Evolutionary conservation across 2,888 invertebrate species (phyloP).

Genomic region (Amphimallon solstitiale): DNA sequence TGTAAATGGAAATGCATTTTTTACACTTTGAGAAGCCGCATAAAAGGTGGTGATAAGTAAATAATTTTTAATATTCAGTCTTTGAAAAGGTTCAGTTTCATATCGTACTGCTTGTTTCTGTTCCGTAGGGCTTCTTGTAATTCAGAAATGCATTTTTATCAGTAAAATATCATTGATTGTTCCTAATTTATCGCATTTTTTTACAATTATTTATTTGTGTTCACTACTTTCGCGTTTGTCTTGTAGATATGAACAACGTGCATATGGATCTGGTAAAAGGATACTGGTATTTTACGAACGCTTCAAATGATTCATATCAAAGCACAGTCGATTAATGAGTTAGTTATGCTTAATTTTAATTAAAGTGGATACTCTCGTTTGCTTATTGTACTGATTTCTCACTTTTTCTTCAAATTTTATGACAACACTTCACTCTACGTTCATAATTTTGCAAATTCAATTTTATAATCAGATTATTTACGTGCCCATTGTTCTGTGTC

Average conservation of each 20-base stretch:
- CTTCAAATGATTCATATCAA: too few species aligned
- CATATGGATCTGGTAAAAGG: slow-evolving; percentile 15
- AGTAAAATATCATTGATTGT: slow-evolving; percentile 1
- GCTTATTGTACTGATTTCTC: too few species aligned
- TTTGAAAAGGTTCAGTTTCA: neutral
- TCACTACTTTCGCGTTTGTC: neutral
- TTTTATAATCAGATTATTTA: neutral
- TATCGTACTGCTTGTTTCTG: slow-evolving; percentile 50
- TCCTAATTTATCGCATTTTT: slow-evolving; percentile 11
- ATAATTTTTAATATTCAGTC: neutral
- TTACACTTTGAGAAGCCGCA: neutral
- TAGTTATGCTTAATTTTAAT: neutral
- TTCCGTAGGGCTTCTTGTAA: slow-evolving; percentile 16
- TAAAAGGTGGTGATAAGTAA: neutral
- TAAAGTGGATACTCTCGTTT: too few species aligned
- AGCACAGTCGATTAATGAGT: neutral
- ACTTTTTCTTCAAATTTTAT: too few species aligned
- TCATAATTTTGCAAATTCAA: too few species aligned
- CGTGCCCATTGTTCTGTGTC: neutral
- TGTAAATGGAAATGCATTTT: slow-evolving; percentile 7
- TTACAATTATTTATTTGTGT: slow-evolving; percentile 3
- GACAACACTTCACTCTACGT: too few species aligned
- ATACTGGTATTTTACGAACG: neutral
- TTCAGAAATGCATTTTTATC: slow-evolving; percentile 21
- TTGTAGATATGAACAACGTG: neutral